phyloP scores from a whole-genome alignment of 30 jellyfish, hydroid and myxozoan species.

The Turritopsis rubra region DNA sequence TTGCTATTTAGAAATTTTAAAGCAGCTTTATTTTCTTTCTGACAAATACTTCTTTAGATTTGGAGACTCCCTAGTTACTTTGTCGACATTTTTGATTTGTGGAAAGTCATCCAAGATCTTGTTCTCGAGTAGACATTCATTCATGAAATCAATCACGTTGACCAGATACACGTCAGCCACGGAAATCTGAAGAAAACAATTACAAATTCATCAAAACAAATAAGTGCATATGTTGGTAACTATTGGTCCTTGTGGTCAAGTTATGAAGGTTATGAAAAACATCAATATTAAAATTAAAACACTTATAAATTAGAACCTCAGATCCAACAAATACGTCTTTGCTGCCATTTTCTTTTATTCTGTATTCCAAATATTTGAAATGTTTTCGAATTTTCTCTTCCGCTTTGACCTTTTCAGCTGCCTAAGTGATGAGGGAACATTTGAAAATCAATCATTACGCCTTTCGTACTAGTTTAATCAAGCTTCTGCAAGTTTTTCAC shows the following conservation, averaged over 20 bases:
- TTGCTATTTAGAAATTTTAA: too few species aligned
- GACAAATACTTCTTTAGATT: neutral
- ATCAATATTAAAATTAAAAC: neutral
- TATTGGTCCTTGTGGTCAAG: neutral
- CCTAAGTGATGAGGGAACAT: neutral
- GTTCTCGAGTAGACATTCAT: neutral
- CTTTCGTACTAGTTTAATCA: neutral
- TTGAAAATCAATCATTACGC: neutral
- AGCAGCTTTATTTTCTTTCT: neutral
- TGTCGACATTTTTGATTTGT: neutral
- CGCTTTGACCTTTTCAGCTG: neutral
- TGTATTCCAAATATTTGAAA: neutral
- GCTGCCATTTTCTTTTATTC: neutral
- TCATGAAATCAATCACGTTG: neutral
- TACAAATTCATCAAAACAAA: neutral
- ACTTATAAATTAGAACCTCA: neutral
- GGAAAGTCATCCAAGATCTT: neutral
- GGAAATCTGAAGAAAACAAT: neutral
- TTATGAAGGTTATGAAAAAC: neutral
- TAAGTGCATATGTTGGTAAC: too few species aligned
- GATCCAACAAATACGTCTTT: neutral
- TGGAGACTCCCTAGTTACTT: constrained; percentile 2
- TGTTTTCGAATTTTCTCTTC: neutral
- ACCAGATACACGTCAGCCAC: neutral
- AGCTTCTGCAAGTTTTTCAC: neutral